Conservation (phyloP, 2,797 vertebrate species). For the Bucorvus abyssinicus region DNA sequence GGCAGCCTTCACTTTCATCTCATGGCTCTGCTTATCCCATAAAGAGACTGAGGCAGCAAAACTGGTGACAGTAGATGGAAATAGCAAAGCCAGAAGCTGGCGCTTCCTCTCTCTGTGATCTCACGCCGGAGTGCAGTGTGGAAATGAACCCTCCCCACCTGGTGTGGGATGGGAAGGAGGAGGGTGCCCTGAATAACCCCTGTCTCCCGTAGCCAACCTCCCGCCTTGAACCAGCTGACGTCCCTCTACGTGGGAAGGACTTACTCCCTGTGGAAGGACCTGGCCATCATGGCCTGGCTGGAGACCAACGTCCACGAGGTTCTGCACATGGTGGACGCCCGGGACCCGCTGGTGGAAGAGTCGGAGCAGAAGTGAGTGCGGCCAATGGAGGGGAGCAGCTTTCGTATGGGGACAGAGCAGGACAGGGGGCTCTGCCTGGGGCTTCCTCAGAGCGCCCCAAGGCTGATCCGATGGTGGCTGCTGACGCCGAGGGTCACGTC, state of each 20-base stretch:
- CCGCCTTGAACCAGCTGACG: constrained; percentile 87
- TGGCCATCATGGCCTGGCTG: constrained; percentile 88
- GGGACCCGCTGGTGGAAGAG: constrained; percentile 83
- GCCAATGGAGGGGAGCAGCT: neutral
- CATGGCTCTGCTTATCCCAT: neutral
- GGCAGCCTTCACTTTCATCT: neutral
- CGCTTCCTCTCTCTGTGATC: neutral
- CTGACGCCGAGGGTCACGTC: accelerated
- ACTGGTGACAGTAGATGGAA: neutral
- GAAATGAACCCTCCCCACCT: neutral
- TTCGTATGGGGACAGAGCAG: accelerated
- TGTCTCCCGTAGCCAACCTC: constrained; percentile 79
- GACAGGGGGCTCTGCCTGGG: neutral
- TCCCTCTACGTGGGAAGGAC: constrained; percentile 88
- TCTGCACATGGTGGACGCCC: constrained; percentile 80
- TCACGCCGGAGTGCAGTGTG: accelerated
- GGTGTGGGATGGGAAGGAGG: neutral
- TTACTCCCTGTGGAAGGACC: constrained; percentile 89
- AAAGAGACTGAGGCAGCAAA: neutral
- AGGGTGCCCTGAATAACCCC: neutral
- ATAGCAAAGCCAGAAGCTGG: neutral
- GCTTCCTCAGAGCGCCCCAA: neutral
- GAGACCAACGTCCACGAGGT: constrained; percentile 86
- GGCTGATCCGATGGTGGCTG: neutral
- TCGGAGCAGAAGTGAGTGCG: constrained; percentile 84